Evolutionary conservation across 2,888 invertebrate genomes (phyloP), one percentile per base, ranked within the genome.

Genomic region (Onchidella celtica): DNA sequence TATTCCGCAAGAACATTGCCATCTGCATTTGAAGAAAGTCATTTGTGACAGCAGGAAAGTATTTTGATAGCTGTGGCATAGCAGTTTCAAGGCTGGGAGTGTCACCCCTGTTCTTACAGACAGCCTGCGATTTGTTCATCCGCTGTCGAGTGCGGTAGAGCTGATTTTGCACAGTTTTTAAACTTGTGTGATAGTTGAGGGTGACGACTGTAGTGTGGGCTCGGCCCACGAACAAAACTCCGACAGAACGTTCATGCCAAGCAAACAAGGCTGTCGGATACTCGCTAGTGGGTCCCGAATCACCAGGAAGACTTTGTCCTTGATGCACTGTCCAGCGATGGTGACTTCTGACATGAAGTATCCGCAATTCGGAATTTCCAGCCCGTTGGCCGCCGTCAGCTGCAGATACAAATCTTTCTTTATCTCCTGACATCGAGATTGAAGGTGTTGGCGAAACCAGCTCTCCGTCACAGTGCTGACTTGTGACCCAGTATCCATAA

Each of bases 401-500:
- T 21, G 27, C 6, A 61, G n/a, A 6, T 17, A 47, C 17, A 6
- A 11, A n/a, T 6, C n/a, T 14, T 6, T n/a, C n/a, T 61, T n/a
- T 14, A n/a, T n/a, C n/a, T 4, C n/a, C 27, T 17, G 61, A 4
- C 9, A 17, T 17, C 21, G 6, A 24, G 9, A 6, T 4, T n/a
- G 61, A 27, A 27, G 61, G 61, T 24, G 21, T 4, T 24, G 4
- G n/a, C n/a, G 9, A n/a, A 61, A 61, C 4, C 9, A 61, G 6
- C n/a, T 61, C 27, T 61, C 61, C 4, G n/a, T n/a, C 4, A 61
- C 61, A 6, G 61, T 61, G 61, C 11, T 61, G n/a, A 61, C 61
- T 61, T 61, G 61, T 61, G 61, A 61, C 4, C 61, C 61, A n/a
- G n/a, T 61, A n/a, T 61, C 61, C 27, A 61, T n/a, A 61, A n/a